A percentile compares a stretch with the other conserved stretches of the same genome.
Evolutionary conservation across 1,140 invertebrate genomes (phyloP).

Genomic region (Cydia splendana): DNA sequence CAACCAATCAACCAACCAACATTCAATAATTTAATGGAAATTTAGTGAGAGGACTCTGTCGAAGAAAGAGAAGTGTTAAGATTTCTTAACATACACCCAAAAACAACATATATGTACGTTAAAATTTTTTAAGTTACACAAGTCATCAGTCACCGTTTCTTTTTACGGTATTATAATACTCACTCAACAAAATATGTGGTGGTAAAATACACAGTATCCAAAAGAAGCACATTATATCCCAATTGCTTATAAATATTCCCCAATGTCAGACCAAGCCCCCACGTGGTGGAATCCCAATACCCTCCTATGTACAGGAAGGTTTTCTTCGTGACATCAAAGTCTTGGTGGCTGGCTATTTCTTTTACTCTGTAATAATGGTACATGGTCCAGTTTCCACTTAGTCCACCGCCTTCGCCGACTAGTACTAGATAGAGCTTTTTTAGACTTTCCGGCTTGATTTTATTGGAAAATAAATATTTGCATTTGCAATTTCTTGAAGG

Average conservation of each 20-base stretch:
- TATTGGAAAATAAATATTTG: background rate
- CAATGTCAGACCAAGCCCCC: conserved; percentile 40
- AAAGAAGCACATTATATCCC: conserved; percentile 57
- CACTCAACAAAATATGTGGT: conserved; percentile 58
- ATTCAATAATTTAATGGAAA: no score
- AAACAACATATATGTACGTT: no score
- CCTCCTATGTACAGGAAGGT: conserved; percentile 59
- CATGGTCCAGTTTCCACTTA: conserved; percentile 37
- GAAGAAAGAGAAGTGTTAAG: no score
- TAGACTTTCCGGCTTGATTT: conserved; percentile 54
- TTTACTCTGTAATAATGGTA: conserved; percentile 61
- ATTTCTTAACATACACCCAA: no score
- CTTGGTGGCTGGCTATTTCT: conserved; percentile 52
- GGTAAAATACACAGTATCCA: conserved; percentile 58
- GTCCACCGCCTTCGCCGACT: conserved; percentile 31
- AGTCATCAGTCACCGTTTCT: no score
- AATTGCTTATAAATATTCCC: conserved; percentile 47
- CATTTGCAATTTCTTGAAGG: background rate
- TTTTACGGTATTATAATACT: conserved; percentile 33
- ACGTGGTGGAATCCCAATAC: conserved; percentile 57
- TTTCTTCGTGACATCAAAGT: conserved; percentile 52
- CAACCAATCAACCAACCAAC: no score
- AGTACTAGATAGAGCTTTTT: conserved; percentile 50
- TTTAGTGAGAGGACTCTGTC: no score
- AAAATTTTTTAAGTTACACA: no score